Evolutionary conservation across 2,113 vertebrate genomes (phyloP).

Genomic region (Acanthisitta chloris): DNA sequence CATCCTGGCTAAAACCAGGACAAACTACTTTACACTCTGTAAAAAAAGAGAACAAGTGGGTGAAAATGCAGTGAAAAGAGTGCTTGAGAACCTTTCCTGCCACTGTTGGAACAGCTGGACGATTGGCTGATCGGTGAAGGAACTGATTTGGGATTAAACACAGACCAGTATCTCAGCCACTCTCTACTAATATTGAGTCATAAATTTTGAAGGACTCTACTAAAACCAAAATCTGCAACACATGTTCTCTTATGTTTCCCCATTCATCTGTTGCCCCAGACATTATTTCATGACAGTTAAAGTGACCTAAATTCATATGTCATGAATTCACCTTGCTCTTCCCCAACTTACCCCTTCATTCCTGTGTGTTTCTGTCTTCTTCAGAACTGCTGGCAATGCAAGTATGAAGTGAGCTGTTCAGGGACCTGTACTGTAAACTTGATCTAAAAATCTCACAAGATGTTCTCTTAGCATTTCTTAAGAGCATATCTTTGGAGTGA

Average conservation of each 20-base stretch:
- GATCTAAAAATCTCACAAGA: not conserved
- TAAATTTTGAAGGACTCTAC: not conserved
- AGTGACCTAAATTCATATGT: not conserved
- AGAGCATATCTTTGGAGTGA: not conserved
- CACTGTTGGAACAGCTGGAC: not conserved
- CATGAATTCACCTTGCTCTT: not conserved
- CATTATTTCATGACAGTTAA: not conserved
- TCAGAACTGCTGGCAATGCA: not conserved
- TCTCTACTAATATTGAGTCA: not conserved
- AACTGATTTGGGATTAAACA: not conserved
- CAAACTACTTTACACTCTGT: not conserved
- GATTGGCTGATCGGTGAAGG: not conserved
- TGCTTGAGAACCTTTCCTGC: not conserved
- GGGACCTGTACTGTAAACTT: not conserved
- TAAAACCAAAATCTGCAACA: not conserved
- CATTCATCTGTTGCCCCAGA: not conserved
- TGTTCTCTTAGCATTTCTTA: not conserved
- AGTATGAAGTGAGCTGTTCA: not conserved
- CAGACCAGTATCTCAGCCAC: fast-evolving
- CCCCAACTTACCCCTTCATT: not conserved
- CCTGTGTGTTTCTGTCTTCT: not conserved
- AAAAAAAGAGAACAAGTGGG: not conserved
- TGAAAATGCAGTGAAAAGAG: not conserved
- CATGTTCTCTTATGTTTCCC: not conserved
- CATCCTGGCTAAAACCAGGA: too few relatives aligned